A percentile compares a stretch with the other conserved stretches of the same genome.
These are phyloP conservation scores for Arion vulgaris DNA, from an alignment of 1,140 invertebrate species.

Conservation along the genomic window DNA sequence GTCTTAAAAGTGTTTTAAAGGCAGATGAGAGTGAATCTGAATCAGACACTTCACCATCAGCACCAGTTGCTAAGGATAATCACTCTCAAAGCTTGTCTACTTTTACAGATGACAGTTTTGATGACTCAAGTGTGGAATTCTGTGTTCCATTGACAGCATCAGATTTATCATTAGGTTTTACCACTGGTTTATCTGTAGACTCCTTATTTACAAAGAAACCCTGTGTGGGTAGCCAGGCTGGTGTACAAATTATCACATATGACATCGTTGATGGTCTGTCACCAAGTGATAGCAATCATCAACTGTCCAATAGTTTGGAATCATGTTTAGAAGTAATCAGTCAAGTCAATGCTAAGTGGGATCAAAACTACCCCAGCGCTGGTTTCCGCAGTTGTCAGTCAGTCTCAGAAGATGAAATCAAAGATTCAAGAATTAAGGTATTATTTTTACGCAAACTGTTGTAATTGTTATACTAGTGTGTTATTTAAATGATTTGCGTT, in stretches of 20 bases:
- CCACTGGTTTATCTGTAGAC: background rate
- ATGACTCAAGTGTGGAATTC: background rate
- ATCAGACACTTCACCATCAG: background rate
- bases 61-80: background rate
- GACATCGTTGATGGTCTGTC: background rate
- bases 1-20: constrained; percentile 14
- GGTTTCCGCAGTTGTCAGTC: background rate
- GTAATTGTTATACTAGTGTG: too few species aligned
- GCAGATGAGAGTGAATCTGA: background rate
- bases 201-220: background rate
- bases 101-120: background rate
- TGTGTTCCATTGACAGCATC: background rate
- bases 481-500: too few species aligned
- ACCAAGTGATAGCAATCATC: background rate
- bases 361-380: constrained; percentile 19
- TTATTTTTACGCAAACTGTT: background rate
- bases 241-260: background rate
- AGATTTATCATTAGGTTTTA: background rate
- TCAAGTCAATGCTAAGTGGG: constrained; percentile 12
- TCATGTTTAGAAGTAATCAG: background rate
- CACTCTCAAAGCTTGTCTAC: background rate
- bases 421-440: constrained; percentile 15
- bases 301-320: background rate
- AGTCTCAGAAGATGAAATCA: background rate
- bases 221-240: background rate